Evolutionary conservation across 2,113 vertebrate genomes (phyloP), one percentile per base, ranked within the genome.

Genomic region (Pteropus alecto): DNA sequence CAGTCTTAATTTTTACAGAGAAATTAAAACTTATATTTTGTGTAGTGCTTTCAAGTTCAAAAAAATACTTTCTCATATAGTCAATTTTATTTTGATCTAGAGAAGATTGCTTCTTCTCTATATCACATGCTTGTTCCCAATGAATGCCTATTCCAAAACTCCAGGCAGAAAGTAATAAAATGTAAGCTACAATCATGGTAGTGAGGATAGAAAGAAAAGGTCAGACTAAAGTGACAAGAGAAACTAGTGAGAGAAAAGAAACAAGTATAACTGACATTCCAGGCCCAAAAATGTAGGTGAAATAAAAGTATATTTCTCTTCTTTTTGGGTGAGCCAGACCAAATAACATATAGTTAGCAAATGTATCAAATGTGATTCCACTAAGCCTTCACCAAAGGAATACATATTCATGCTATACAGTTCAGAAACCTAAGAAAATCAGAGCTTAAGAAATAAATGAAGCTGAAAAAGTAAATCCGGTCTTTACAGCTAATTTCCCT

Each of bases 381-480:
- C 30, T 83, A 38, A 88, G 38, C 48, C 38, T 93, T 73, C n/a
- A n/a, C 11, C 38, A 28, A n/a, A 87, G 3, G 33, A 91, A 87
- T 8, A 70, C n/a, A 84, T 70, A 85, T 77, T 70, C 85, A 89
- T 61, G 18, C 12, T 56, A 61, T 51, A 71, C 3, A 41, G 30
- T 77, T 96, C 60, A 82, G 94, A 97, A 93, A 77, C 30, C 28
- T 41, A 60, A 77, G 22, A 87, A 95, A 87, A 74, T n/a, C 68
- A 90, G 12, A 93, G 41, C 7, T 67, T 51, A 35, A 78, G 54
- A 81, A 95, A 96, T 46, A 51, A 96, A 56, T 48, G 26, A 67
- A 94, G 35, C 51, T 92, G 41, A 87, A 87, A 71, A 83, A 87
- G 61, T 35, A 83, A 85, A 71, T 73, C 18, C 35, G 82, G 10